phyloP scores from a whole-genome alignment of 2,797 vertebrate species.

The Bovichtus diacanthus region DNA sequence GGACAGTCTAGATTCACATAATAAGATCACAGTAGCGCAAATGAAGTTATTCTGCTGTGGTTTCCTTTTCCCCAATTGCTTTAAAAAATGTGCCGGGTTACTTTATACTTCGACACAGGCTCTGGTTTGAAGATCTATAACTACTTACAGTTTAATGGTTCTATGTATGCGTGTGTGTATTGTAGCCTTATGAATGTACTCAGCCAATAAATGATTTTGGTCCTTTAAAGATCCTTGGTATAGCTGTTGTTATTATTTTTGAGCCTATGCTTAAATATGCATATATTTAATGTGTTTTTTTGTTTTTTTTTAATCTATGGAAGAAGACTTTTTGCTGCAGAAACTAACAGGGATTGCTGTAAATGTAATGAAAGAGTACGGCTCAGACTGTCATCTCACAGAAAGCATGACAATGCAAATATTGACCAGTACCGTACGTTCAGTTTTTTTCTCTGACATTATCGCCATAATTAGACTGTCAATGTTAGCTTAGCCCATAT shows the following conservation, averaged over 20 bases:
- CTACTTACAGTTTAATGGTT: constrained; percentile 30
- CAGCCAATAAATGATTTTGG: constrained; percentile 21
- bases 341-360: not conserved
- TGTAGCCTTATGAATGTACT: constrained; percentile 14
- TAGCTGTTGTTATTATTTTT: constrained; percentile 1
- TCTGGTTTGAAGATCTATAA: constrained; percentile 42
- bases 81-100: constrained; percentile 44
- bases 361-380: not conserved
- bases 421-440: not conserved
- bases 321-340: not conserved
- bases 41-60: constrained; percentile 53
- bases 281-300: constrained; percentile 14
- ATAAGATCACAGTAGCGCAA: constrained; percentile 43
- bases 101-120: constrained; percentile 1
- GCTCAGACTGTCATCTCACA: not conserved
- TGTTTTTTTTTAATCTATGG: not conserved
- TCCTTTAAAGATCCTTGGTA: constrained; percentile 13
- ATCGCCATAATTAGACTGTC: constrained; percentile 21
- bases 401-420: constrained; percentile 13
- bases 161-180: constrained; percentile 12
- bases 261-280: constrained; percentile 7
- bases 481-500: not conserved
- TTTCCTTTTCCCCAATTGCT: constrained; percentile 39
- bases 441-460: not conserved
- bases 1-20: constrained; percentile 35